Percentiles rank a stretch among this genome's conserved stretches.
Evolutionary conservation across 2,888 invertebrate species (phyloP).

Genomic region (Drosophila longiperda): DNA sequence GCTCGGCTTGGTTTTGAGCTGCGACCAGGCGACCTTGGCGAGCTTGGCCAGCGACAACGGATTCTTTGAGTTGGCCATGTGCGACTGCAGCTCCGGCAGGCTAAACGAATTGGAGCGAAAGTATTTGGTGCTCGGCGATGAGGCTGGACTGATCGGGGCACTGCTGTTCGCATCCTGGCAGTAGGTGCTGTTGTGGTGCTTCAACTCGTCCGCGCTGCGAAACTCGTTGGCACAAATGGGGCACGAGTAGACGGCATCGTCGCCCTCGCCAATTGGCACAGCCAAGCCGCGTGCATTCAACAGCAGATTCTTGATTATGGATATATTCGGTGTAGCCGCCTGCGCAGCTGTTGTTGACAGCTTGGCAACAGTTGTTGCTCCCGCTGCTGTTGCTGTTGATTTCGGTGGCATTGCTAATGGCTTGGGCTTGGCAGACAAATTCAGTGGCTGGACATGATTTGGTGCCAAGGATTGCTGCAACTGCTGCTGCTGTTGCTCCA

Average conservation of each 20-base stretch:
- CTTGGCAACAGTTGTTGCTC: conserved; percentile 26
- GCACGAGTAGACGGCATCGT: conserved; percentile 89
- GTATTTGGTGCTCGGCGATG: conserved; percentile 85
- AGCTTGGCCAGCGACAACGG: conserved; percentile 83
- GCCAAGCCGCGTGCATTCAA: conserved; percentile 88
- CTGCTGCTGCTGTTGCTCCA: conserved; percentile 54
- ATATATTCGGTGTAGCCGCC: conserved; percentile 87
- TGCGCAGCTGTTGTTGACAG: conserved; percentile 8
- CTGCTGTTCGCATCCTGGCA: conserved; percentile 89
- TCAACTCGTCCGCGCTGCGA: conserved; percentile 92
- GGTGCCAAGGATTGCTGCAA: conserved; percentile 29
- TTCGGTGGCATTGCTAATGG: conserved; percentile 44
- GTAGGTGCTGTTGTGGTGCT: conserved; percentile 91
- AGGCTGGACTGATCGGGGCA: conserved; percentile 83
- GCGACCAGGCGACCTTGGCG: conserved; percentile 84
- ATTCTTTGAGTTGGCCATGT: conserved; percentile 83
- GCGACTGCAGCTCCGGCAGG: conserved; percentile 86
- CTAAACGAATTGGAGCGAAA: conserved; percentile 87
- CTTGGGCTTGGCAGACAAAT: conserved; percentile 77
- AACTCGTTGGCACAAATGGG: conserved; percentile 92
- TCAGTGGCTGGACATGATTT: conserved; percentile 67
- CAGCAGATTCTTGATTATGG: conserved; percentile 91
- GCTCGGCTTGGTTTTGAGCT: conserved; percentile 86
- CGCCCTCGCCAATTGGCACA: conserved; percentile 86
- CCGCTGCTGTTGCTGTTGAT: conserved; percentile 34